Percentiles rank a stretch among this genome's conserved stretches.
Evolutionary conservation across 1,140 invertebrate species (phyloP).

Genomic region (Solenopsis invicta): DNA sequence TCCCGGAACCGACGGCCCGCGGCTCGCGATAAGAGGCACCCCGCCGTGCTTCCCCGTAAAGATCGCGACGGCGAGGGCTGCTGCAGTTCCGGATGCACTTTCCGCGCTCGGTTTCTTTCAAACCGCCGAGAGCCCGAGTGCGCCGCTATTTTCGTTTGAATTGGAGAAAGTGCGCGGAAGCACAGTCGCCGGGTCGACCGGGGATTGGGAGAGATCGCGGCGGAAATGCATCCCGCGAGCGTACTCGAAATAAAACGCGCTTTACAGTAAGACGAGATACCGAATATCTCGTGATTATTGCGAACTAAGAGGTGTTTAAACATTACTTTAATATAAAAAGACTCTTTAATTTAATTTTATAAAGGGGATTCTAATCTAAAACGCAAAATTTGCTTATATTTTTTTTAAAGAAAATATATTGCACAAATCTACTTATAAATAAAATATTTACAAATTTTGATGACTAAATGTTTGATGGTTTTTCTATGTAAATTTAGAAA

Average conservation of each 20-base stretch:
- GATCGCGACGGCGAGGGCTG: slow-evolving; percentile 4
- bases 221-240: not conserved
- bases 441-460: no score
- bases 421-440: no score
- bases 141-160: not conserved
- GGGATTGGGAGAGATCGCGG: not conserved
- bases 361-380: no score
- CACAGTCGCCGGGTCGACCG: not conserved
- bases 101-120: slow-evolving; percentile 10
- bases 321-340: no score
- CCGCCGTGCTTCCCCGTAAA: slow-evolving; percentile 1
- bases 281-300: not conserved
- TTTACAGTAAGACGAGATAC: not conserved
- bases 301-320: not conserved
- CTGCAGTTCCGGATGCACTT: slow-evolving; percentile 31
- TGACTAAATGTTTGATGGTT: no score
- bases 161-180: not conserved
- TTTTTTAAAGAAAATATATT: no score
- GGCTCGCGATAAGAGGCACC: slow-evolving; percentile 19
- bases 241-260: not conserved
- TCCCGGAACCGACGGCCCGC: not conserved
- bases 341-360: no score
- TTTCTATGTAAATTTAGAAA: no score
- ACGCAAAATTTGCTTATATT: no score
- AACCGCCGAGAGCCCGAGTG: not conserved